Evolutionary conservation across 2,113 vertebrate genomes (phyloP).

Genomic region (Nyctereutes procyonoides): DNA sequence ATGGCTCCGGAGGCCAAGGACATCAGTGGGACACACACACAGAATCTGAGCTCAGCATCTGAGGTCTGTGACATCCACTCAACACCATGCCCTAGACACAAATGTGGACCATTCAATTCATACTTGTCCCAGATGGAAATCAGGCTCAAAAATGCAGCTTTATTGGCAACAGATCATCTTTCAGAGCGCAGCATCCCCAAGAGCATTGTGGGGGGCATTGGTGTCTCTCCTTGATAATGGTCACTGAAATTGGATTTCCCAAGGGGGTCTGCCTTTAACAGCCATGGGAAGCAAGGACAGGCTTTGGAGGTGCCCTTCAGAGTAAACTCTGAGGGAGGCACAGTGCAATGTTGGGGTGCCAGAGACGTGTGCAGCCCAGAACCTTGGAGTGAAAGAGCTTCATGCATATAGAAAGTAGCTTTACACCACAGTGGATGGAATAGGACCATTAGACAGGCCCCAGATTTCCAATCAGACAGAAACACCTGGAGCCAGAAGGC

Average conservation of each 20-base stretch:
- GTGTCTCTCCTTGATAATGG: not conserved
- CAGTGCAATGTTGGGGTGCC: fast-evolving
- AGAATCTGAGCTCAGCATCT: not conserved
- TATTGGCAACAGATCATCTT: not conserved
- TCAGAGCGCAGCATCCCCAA: fast-evolving
- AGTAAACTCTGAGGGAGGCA: not conserved
- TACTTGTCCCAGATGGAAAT: not conserved
- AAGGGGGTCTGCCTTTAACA: not conserved
- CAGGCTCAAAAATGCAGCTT: fast-evolving
- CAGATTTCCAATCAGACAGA: fast-evolving
- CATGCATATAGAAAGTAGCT: fast-evolving
- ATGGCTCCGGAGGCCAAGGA: fast-evolving
- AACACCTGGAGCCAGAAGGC: not conserved
- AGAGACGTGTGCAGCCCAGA: not conserved
- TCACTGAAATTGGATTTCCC: not conserved
- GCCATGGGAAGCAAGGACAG: not conserved
- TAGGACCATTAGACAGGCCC: fast-evolving
- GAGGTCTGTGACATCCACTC: not conserved
- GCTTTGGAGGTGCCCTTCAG: not conserved
- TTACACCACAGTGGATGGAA: fast-evolving
- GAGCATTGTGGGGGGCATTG: fast-evolving
- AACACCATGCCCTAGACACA: not conserved
- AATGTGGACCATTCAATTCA: not conserved
- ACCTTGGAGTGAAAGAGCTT: fast-evolving
- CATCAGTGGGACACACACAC: fast-evolving